phyloP scores from a whole-genome alignment of 2,113 vertebrate genomes.

The Cardinalis cardinalis region DNA sequence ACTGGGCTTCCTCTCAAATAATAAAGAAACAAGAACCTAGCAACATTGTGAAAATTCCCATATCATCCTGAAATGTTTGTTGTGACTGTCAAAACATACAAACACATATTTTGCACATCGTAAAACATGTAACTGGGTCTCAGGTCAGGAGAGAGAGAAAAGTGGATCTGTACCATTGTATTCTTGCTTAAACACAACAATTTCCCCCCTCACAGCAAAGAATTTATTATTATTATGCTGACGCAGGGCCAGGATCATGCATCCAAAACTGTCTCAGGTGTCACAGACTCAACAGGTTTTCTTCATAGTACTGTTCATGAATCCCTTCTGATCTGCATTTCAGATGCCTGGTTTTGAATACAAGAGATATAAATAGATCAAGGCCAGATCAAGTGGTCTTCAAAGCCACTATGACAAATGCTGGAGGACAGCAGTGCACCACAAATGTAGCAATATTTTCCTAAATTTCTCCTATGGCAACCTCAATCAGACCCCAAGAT shows the following conservation, averaged over 20 bases:
- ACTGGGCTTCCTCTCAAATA: background rate
- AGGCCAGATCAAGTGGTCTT: background rate
- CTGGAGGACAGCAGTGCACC: background rate
- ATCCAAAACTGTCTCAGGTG: background rate
- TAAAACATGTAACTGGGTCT: background rate
- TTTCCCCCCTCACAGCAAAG: background rate
- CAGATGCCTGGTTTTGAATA: background rate
- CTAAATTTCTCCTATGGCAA: background rate
- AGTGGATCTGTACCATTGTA: fast-evolving
- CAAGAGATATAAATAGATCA: background rate
- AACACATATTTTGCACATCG: fast-evolving
- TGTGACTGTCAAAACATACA: background rate
- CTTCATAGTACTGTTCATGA: background rate
- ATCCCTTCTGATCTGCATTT: background rate
- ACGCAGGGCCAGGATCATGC: background rate
- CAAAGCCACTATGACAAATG: background rate
- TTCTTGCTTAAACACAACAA: background rate
- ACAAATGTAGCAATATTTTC: background rate
- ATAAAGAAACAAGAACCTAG: background rate
- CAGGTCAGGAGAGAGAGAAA: background rate
- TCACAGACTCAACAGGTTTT: background rate
- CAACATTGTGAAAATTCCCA: background rate
- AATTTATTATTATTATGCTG: background rate
- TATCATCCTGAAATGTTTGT: background rate
- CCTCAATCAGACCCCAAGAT: background rate